Conservation (phyloP, 1,140 invertebrate genomes). For the Gonatopus flavifemur region DNA sequence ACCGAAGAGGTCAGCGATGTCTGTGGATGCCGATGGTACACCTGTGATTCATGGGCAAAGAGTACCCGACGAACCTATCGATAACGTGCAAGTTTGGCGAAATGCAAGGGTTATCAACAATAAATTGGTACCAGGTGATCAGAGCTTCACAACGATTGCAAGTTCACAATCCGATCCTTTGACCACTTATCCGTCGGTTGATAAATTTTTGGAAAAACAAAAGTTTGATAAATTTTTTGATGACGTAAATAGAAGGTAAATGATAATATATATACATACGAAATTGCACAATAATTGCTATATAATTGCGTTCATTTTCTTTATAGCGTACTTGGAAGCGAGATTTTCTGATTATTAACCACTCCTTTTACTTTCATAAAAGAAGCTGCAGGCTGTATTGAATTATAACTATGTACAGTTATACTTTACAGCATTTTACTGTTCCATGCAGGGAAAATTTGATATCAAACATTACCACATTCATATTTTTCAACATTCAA, state of each 20-base stretch:
- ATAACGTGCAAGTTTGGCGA: constrained; percentile 76
- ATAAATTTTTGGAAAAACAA: constrained; percentile 23
- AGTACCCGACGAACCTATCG: constrained; percentile 79
- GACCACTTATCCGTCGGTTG: neutral
- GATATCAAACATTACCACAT: too few species aligned
- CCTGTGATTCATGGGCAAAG: constrained; percentile 78
- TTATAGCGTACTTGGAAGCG: too few species aligned
- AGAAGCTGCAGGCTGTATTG: too few species aligned
- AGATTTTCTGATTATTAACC: too few species aligned
- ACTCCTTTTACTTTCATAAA: too few species aligned
- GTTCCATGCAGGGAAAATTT: too few species aligned
- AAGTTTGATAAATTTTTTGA: constrained; percentile 47
- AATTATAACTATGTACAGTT: too few species aligned
- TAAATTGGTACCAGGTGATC: constrained; percentile 63
- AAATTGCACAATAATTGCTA: too few species aligned
- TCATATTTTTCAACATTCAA: too few species aligned
- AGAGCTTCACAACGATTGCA: neutral
- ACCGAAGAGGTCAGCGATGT: constrained; percentile 36
- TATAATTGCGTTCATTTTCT: too few species aligned
- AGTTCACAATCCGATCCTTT: neutral
- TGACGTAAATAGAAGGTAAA: constrained; percentile 49
- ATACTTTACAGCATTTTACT: too few species aligned
- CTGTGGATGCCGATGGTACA: constrained; percentile 69
- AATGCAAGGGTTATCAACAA: constrained; percentile 85
- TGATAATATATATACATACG: too few species aligned